These are phyloP conservation scores for Andrena bicolor DNA, from an alignment of 2,888 invertebrate species.

Conservation along the genomic window DNA sequence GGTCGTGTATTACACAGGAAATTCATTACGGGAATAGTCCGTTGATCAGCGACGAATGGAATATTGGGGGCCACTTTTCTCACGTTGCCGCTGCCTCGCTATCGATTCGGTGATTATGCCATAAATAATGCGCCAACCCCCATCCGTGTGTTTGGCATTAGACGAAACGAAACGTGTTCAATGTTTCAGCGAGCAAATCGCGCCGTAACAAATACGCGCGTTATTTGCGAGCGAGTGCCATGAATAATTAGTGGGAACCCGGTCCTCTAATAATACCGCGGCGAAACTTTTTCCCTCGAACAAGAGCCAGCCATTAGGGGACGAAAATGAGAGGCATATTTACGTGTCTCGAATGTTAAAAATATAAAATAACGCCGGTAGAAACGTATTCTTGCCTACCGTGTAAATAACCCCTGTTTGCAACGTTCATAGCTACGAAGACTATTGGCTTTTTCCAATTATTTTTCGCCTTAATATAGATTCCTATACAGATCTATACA, in stretches of 20 bases:
- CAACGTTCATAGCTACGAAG: too few relatives aligned
- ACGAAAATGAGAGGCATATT: constrained; percentile 1
- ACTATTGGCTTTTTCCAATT: not conserved
- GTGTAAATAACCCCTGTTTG: too few relatives aligned
- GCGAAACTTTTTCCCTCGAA: not conserved
- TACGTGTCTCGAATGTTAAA: too few relatives aligned
- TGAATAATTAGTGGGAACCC: constrained; percentile 29
- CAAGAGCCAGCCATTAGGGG: not conserved
- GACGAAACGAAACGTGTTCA: constrained; percentile 49
- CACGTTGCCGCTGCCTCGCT: not conserved
- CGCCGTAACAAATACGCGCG: constrained; percentile 7
- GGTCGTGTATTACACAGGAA: constrained; percentile 43
- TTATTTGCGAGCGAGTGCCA: constrained; percentile 19
- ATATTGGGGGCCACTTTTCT: constrained; percentile 42
- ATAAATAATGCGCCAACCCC: constrained; percentile 56
- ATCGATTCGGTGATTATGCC: constrained; percentile 59
- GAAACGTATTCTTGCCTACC: too few relatives aligned
- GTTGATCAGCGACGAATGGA: constrained; percentile 44
- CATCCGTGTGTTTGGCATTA: constrained; percentile 10
- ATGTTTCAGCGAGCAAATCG: constrained; percentile 51
- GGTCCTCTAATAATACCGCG: not conserved
- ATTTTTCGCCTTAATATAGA: not conserved
- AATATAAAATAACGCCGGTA: too few relatives aligned
- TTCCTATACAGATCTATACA: not conserved
- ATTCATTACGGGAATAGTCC: constrained; percentile 51